These are phyloP conservation scores for Intellagama lesueurii DNA, from an alignment of 2,797 vertebrate species.

Conservation along the genomic window DNA sequence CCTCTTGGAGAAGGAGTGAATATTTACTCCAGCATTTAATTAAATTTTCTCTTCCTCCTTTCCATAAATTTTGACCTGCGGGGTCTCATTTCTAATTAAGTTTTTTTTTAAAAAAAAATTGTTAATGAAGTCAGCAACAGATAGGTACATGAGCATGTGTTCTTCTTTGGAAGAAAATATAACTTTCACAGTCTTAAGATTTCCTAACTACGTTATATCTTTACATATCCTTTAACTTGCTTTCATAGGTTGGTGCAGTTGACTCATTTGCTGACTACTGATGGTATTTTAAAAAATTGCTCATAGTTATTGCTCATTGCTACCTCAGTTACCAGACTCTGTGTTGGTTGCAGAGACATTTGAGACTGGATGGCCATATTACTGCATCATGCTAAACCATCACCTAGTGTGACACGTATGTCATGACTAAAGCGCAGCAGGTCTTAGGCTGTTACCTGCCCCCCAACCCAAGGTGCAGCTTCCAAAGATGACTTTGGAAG, in stretches of 20 bases:
- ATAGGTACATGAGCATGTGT: not conserved
- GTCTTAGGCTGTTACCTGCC: not conserved
- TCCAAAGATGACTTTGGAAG: not conserved
- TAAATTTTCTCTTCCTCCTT: slow-evolving; percentile 62
- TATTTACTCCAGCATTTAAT: slow-evolving; percentile 47
- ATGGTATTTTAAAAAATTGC: not conserved
- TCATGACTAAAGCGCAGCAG: not conserved
- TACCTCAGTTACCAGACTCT: not conserved
- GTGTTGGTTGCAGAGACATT: too few species aligned
- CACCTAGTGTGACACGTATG: not conserved
- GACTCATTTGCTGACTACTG: not conserved
- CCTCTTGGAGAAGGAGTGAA: slow-evolving; percentile 24
- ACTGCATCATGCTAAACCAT: not conserved
- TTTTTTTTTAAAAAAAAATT: slow-evolving; percentile 49
- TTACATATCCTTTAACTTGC: not conserved
- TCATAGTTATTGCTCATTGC: not conserved
- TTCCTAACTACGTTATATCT: not conserved
- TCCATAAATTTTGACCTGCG: slow-evolving; percentile 38
- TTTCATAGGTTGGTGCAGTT: not conserved
- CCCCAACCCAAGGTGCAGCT: too few species aligned
- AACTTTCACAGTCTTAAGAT: not conserved
- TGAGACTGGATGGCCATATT: not conserved
- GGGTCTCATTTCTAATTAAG: slow-evolving; percentile 60
- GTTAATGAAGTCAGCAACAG: slow-evolving; percentile 42
- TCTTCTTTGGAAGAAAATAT: not conserved